Evolutionary conservation across 2,797 vertebrate genomes (phyloP), one percentile per base, ranked within the genome.

Genomic region (Anguilla megastoma): DNA sequence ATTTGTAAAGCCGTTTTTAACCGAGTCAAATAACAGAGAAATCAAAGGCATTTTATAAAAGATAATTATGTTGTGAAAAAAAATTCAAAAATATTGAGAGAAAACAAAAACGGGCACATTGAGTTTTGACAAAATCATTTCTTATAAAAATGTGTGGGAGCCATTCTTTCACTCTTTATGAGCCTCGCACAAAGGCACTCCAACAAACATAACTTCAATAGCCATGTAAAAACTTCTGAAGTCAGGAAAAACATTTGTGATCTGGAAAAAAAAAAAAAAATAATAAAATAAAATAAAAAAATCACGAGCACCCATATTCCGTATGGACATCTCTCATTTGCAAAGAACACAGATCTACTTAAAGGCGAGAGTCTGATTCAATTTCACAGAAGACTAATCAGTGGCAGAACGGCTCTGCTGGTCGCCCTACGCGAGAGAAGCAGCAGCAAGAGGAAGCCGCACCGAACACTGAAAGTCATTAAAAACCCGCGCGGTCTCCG

Each of bases 361-460:
- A 52, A 66, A 69, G n/a, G 18, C 45, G 52, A 50, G 30, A 24
- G 41, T 30, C 41, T 27, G 45, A 36, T 56, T 36, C n/a, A 16
- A 33, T 85, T 85, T 66, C 33, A 85, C 60, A 41, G 16, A n/a
- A 83, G 14, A 48, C 36, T 87, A 41, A 84, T 69, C 79, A 84
- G 63, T 18, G 33, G 18, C 52, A 52, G 5, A 8, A 30, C n/a
- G 45, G 36, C 58, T 48, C n/a, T 69, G n/a, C 18, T 83, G 27
- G 58, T 33, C 56, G 83, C 66, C 66, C 58, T 69, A 27, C 45
- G 2, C n/a, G 41, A 74, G 27, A 74, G 69, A 74, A 16, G 8
- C 10, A 16, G 27, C n/a, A 24, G 41, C 79, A 52, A 84, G 63
- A 69, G 33, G 27, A 36, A 36, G 33, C 71, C 7, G 45, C 85